phyloP scores from a whole-genome alignment of 2,113 vertebrate species.

The Sylvietta virens region DNA sequence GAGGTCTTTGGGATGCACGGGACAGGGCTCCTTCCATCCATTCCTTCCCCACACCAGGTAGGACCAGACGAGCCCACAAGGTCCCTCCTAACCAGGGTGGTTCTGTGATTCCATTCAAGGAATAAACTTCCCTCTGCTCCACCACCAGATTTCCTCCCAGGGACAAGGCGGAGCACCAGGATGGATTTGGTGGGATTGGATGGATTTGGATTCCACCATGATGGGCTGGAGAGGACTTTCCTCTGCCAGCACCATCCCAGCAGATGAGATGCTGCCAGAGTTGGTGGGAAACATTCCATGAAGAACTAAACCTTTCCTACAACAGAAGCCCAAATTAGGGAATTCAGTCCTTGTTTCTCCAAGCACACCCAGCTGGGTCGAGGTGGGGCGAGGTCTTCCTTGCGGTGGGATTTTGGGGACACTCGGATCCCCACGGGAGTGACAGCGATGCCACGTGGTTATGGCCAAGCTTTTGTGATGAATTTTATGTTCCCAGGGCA shows the following conservation, averaged over 20 bases:
- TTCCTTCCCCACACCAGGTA: neutral
- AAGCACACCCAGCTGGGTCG: neutral
- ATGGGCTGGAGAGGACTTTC: neutral
- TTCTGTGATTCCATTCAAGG: neutral
- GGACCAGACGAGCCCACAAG: neutral
- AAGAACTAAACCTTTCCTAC: neutral
- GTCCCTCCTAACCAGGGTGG: neutral
- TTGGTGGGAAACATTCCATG: neutral
- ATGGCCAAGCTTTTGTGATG: accelerated
- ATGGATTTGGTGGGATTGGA: neutral
- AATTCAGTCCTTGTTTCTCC: neutral
- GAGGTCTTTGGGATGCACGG: accelerated
- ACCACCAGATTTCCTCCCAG: neutral
- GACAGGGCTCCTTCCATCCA: neutral
- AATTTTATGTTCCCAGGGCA: accelerated
- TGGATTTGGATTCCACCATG: neutral
- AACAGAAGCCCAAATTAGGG: neutral
- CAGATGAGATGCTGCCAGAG: accelerated
- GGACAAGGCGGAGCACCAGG: accelerated
- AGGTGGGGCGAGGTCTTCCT: neutral
- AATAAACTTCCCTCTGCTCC: neutral
- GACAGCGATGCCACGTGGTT: too few relatives aligned
- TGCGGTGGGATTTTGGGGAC: neutral
- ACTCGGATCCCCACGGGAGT: accelerated
- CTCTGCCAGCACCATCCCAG: neutral